Percentiles rank a stretch among this genome's conserved stretches.
phyloP scores from a whole-genome alignment of 64 coral and sea anemone species.

The Acropora tenuis region DNA sequence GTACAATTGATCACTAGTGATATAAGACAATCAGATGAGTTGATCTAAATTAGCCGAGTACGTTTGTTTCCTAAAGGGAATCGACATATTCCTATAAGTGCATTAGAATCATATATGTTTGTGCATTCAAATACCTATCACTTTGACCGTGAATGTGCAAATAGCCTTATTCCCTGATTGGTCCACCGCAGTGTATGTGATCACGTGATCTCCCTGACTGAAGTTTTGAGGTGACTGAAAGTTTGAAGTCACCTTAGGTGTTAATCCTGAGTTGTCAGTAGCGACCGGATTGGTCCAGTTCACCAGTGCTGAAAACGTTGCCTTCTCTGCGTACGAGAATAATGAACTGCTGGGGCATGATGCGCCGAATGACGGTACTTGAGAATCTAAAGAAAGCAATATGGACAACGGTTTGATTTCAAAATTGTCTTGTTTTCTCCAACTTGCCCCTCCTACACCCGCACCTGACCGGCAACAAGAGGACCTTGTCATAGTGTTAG shows the following conservation, averaged over 20 bases:
- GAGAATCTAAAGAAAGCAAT: slow-evolving; percentile 2
- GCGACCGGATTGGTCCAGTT: slow-evolving; percentile 38
- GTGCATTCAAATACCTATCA: slow-evolving; percentile 28
- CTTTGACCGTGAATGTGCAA: slow-evolving; percentile 33
- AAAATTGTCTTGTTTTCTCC: not conserved
- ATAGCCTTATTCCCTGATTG: slow-evolving; percentile 32
- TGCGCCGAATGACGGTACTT: not conserved
- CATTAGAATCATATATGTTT: too few species aligned
- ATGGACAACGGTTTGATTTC: not conserved
- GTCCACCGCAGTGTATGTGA: slow-evolving; percentile 49
- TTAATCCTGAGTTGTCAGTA: slow-evolving; percentile 27
- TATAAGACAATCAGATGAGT: not conserved
- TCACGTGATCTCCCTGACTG: slow-evolving; percentile 13
- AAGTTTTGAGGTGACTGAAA: slow-evolving; percentile 21
- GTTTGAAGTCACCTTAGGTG: not conserved
- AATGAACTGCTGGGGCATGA: not conserved
- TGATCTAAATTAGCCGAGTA: not conserved
- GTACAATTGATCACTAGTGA: slow-evolving; percentile 19
- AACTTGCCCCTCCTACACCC: not conserved
- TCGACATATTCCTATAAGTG: too few species aligned
- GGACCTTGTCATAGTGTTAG: not conserved
- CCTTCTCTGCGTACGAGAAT: not conserved
- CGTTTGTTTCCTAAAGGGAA: not conserved
- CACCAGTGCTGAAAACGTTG: not conserved
- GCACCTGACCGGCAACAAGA: not conserved